A percentile compares a stretch with the other conserved stretches of the same genome.
Evolutionary conservation across 2,797 vertebrate genomes (phyloP).

Genomic region (Huso huso): DNA sequence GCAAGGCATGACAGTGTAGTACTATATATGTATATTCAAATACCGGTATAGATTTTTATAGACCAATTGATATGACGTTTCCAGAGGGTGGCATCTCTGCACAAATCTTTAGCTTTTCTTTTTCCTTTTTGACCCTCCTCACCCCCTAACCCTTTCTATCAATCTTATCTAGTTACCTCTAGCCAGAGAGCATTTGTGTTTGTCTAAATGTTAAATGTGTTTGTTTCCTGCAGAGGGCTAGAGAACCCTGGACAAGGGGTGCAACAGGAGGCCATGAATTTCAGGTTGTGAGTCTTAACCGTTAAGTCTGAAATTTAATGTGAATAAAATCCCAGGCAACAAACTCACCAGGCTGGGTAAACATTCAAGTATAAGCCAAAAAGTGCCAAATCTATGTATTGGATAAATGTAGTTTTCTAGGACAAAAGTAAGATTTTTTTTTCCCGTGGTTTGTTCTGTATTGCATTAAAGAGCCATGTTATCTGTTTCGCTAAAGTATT

Average conservation of each 20-base stretch:
- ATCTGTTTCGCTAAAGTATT: no score
- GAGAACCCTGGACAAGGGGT: conserved; percentile 96
- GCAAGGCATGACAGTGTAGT: no score
- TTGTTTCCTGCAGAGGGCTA: conserved; percentile 99
- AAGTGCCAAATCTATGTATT: not conserved
- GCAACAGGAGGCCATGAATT: conserved; percentile 98
- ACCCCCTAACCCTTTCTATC: conserved; percentile 34
- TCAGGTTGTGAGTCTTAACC: conserved; percentile 98
- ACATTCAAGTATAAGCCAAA: conserved; percentile 87
- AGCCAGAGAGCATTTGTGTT: conserved; percentile 50
- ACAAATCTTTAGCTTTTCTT: conserved; percentile 28
- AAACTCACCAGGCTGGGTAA: conserved; percentile 80
- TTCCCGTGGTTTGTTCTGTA: conserved; percentile 8
- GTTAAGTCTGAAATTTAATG: conserved; percentile 83
- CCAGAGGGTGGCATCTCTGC: conserved; percentile 55
- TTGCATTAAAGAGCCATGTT: no score
- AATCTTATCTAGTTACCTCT: conserved; percentile 34
- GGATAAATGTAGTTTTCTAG: no score
- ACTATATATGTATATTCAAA: no score
- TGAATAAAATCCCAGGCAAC: conserved; percentile 76
- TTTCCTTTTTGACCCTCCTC: conserved; percentile 37
- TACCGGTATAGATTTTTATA: no score
- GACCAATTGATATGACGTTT: not conserved
- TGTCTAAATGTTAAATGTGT: conserved; percentile 97
- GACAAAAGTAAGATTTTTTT: not conserved